These are phyloP conservation scores for Helicoverpa armigera DNA, from an alignment of 1,140 invertebrate species.

Conservation along the genomic window DNA sequence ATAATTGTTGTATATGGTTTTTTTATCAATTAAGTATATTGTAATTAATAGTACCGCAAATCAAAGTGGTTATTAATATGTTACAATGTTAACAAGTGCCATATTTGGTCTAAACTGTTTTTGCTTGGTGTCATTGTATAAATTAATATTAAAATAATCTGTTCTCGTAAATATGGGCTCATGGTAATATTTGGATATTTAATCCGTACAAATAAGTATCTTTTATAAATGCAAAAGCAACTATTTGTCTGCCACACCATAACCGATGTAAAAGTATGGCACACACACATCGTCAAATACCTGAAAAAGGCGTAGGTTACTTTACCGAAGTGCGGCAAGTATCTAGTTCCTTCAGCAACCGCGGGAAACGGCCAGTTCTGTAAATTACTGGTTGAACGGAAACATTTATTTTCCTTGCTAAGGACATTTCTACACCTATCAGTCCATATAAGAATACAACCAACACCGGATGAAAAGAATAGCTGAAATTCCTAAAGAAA, in stretches of 20 bases:
- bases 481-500: slow-evolving; percentile 1
- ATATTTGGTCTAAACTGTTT: slow-evolving; percentile 37
- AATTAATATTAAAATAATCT: slow-evolving; percentile 5
- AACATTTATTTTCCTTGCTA: background rate
- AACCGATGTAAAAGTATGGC: too few relatives aligned
- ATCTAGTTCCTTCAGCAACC: too few relatives aligned
- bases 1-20: background rate
- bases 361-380: background rate
- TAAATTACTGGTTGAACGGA: background rate
- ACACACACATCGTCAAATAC: too few relatives aligned
- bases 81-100: slow-evolving; percentile 22
- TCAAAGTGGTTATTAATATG: slow-evolving; percentile 17
- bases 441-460: background rate
- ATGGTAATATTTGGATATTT: background rate
- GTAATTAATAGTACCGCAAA: slow-evolving; percentile 27
- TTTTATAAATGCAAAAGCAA: too few relatives aligned
- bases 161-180: background rate
- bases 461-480: slow-evolving; percentile 4
- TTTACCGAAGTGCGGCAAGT: too few relatives aligned
- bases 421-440: background rate
- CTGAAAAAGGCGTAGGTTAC: too few relatives aligned
- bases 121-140: slow-evolving; percentile 25
- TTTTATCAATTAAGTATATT: background rate
- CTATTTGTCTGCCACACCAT: too few relatives aligned
- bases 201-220: too few relatives aligned